phyloP scores from a whole-genome alignment of 1,140 invertebrate species.

The Heliconius melpomene region DNA sequence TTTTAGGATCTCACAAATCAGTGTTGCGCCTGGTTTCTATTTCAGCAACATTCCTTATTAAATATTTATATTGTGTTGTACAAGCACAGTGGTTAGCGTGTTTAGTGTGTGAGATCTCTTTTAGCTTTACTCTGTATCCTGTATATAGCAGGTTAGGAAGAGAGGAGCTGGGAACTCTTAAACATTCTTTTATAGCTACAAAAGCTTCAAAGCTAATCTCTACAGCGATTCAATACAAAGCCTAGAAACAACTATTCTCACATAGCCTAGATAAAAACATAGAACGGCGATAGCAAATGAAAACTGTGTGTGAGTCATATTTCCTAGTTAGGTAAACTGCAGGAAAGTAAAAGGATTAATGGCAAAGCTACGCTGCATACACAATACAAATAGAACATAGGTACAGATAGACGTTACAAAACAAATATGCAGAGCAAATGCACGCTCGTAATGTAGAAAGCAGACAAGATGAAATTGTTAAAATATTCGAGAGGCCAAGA shows the following conservation, averaged over 20 bases:
- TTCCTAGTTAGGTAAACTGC: constrained; percentile 34
- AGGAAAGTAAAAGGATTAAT: constrained; percentile 31
- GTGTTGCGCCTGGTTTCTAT: neutral
- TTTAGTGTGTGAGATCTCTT: neutral
- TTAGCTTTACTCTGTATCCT: no score
- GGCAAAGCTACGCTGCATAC: constrained; percentile 1
- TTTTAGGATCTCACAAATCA: constrained; percentile 3
- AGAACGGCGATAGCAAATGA: neutral
- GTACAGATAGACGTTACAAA: constrained; percentile 1
- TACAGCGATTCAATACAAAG: neutral
- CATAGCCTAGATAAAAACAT: neutral
- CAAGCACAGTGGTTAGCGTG: neutral
- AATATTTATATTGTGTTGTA: neutral
- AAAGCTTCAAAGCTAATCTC: neutral
- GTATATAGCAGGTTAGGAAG: no score
- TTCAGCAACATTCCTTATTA: neutral
- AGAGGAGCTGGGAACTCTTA: no score
- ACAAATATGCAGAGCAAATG: constrained; percentile 3
- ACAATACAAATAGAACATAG: constrained; percentile 1
- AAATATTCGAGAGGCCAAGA: no score
- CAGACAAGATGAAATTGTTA: neutral
- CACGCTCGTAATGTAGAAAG: neutral
- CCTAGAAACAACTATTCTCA: constrained; percentile 5
- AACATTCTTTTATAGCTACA: neutral
- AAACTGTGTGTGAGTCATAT: constrained; percentile 19